phyloP scores from a whole-genome alignment of 2,888 invertebrate species.

The Agrenia bidenticulata region DNA sequence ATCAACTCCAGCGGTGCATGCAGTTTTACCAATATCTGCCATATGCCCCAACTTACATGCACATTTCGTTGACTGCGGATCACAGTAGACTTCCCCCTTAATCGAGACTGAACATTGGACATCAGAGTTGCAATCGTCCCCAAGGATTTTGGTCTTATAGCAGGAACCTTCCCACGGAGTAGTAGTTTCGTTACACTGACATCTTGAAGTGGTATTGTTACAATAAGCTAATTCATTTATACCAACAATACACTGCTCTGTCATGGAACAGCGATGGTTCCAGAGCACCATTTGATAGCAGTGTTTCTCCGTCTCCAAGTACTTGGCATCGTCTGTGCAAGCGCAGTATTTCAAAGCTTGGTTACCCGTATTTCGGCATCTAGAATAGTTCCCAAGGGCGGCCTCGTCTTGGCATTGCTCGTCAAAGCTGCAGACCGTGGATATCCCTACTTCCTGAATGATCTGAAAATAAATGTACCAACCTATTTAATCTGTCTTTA shows the following conservation, averaged over 20 bases:
- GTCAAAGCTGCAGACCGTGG: too few species aligned
- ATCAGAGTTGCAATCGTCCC: constrained; percentile 11
- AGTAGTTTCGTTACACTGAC: constrained; percentile 16
- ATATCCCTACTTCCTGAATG: too few species aligned
- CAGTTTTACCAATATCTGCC: background rate
- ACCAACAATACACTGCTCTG: constrained; percentile 2
- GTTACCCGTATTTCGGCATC: too few species aligned
- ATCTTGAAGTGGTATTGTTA: background rate
- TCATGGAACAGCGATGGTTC: background rate
- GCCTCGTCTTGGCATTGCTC: too few species aligned
- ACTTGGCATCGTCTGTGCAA: too few species aligned
- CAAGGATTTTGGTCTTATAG: constrained; percentile 4
- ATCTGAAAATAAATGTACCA: too few species aligned
- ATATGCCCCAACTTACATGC: constrained; percentile 13
- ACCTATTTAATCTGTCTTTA: too few species aligned
- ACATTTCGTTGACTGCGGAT: constrained; percentile 12
- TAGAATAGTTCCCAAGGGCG: too few species aligned
- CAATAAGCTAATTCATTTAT: constrained; percentile 18
- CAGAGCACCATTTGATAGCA: background rate
- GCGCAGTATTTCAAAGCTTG: too few species aligned
- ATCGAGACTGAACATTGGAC: constrained; percentile 24
- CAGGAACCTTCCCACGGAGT: constrained; percentile 17
- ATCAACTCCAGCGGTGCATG: constrained; percentile 6
- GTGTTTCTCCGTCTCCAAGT: background rate
- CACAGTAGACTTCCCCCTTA: constrained; percentile 19